Conservation (phyloP, 2,113 vertebrate genomes). For the Amazona guildingii region DNA sequence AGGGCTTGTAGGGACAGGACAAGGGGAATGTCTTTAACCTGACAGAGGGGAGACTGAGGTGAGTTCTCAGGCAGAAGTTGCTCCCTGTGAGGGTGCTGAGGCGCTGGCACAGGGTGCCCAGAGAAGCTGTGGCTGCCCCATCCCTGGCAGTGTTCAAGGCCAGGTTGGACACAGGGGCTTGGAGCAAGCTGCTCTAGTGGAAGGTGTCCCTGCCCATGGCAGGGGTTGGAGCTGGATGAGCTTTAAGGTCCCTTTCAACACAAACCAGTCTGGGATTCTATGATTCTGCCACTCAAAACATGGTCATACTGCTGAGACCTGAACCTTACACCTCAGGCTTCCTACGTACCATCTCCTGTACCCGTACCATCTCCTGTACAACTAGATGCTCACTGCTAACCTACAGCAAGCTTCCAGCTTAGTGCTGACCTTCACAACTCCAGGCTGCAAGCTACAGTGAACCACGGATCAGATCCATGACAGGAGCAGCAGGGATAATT, state of each 20-base stretch:
- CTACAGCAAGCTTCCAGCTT: background rate
- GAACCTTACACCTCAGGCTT: background rate
- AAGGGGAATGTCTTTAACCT: background rate
- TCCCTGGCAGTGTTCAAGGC: too few relatives aligned
- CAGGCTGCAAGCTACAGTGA: background rate
- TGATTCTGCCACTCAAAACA: background rate
- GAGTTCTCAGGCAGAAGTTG: background rate
- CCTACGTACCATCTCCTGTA: rapidly evolving
- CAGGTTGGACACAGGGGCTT: too few relatives aligned
- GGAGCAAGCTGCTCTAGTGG: background rate
- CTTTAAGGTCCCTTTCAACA: background rate
- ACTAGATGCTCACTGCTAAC: background rate
- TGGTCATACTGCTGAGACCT: rapidly evolving
- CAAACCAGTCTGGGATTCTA: background rate
- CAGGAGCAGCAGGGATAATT: background rate
- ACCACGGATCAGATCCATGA: rapidly evolving
- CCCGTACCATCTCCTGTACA: rapidly evolving
- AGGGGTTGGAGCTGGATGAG: background rate
- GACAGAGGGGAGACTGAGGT: background rate
- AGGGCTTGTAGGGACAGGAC: background rate
- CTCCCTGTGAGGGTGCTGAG: too few relatives aligned
- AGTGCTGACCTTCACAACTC: rapidly evolving
- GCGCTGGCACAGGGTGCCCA: too few relatives aligned
- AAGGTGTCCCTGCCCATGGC: background rate
- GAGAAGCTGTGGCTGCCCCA: too few relatives aligned